Evolutionary conservation across 2,113 vertebrate species (phyloP).

Genomic region (Corythaixoides concolor): DNA sequence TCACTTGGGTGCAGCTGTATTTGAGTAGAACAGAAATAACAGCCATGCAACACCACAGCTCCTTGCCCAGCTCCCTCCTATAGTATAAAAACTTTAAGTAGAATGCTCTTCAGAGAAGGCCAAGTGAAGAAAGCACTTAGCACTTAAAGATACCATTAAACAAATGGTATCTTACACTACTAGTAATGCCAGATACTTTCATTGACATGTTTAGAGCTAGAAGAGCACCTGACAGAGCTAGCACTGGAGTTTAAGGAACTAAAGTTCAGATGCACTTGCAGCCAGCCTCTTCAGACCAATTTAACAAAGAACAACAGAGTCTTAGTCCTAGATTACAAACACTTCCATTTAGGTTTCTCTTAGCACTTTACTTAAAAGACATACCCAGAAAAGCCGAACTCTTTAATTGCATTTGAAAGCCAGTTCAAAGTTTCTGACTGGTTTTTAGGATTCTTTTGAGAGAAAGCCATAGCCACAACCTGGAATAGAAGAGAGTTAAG

Average conservation of each 20-base stretch:
- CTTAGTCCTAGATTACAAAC: neutral
- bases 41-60: neutral
- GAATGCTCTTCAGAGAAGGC: neutral
- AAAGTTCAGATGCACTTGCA: neutral
- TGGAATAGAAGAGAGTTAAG: constrained; percentile 50
- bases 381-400: constrained; percentile 97
- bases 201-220: neutral
- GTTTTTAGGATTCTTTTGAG: constrained; percentile 99
- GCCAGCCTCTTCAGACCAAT: neutral
- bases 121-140: neutral
- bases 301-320: neutral
- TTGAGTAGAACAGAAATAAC: neutral
- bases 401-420: constrained; percentile 95
- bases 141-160: too few relatives aligned
- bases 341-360: neutral
- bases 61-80: neutral
- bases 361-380: constrained; percentile 23
- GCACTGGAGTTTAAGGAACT: neutral
- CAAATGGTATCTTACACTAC: neutral
- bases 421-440: constrained; percentile 96
- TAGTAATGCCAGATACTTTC: neutral
- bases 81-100: neutral
- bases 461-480: constrained; percentile 92
- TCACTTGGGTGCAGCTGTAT: neutral
- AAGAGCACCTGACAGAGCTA: neutral